Evolutionary conservation across 2,888 invertebrate genomes (phyloP), one percentile per base, ranked within the genome.

Genomic region (Mystacides longicornis): DNA sequence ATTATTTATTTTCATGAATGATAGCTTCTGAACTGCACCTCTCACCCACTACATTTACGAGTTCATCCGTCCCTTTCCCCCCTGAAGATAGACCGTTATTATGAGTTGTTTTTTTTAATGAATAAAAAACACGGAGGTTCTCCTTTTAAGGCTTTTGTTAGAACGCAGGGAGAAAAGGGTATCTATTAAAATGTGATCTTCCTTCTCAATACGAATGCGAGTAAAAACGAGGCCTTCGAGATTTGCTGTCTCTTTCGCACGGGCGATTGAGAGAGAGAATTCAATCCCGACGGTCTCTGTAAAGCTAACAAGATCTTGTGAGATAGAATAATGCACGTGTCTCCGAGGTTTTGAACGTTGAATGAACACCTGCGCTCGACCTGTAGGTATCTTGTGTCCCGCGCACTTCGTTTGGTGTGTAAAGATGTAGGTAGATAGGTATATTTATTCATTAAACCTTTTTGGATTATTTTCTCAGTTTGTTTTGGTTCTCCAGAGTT

Each of bases 351-450:
- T 37, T 37, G n/a, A n/a, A n/a, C n/a, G 45, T 45, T 45, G 42
- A 50, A 3, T 53, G 53, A 47, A 53, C 53, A 53, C 53, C 53
- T 53, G 53, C 53, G 47, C 47, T 45, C 48, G 53, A 53, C 33
- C 33, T 22, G 52, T 43, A 51, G 27, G 43, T 19, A 45, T 33
- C 46, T 53, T 46, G 31, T 52, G 52, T 47, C 23, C 52, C 52
- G 52, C 52, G 52, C 46, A 46, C 43, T 52, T 52, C 46, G 27
- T 52, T 23, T 47, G 23, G 7, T 27, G 11, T 11, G 11, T 27
- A 27, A 27, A 7, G 11, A 11, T 27, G 11, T 37, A 37, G 14
- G 14, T 37, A 37, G 3, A 37, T n/a, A 37, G 37, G 7, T 27
- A 27, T 27, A 27, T 27, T 51, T 47, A 46, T 22, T 5, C 43